These are phyloP conservation scores for Ceratina australensis DNA, from an alignment of 1,140 invertebrate species.

Conservation along the genomic window DNA sequence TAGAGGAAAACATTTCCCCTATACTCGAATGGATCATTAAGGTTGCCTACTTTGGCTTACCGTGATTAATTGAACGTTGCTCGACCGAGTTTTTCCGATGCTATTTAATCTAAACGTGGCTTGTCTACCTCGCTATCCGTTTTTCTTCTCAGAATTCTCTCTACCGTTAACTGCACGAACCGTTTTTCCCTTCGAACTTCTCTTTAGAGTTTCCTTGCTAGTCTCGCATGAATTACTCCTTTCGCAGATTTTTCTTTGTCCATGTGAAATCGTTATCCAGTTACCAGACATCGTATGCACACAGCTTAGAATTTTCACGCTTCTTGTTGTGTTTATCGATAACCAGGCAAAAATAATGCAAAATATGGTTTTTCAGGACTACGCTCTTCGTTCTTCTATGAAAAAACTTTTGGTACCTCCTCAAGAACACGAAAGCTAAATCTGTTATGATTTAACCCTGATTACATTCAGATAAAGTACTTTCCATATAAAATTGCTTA, in stretches of 20 bases:
- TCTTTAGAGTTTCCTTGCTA: background rate
- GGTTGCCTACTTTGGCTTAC: constrained; percentile 8
- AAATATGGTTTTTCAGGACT: no score
- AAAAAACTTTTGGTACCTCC: no score
- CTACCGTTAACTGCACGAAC: background rate
- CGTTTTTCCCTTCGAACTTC: background rate
- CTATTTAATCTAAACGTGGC: constrained; percentile 8
- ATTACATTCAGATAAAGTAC: no score
- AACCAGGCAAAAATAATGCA: no score
- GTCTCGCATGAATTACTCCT: background rate
- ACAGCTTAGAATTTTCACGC: no score
- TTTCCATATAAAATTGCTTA: no score
- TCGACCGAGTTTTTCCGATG: background rate
- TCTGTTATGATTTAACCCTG: no score
- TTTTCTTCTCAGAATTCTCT: background rate
- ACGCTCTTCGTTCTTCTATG: no score
- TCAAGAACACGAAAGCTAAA: no score
- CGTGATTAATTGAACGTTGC: constrained; percentile 26
- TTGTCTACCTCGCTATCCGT: background rate
- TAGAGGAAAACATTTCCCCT: background rate
- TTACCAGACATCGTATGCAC: background rate
- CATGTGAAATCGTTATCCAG: background rate
- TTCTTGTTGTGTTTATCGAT: no score
- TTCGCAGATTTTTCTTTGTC: background rate
- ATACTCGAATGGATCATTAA: constrained; percentile 31